Evolutionary conservation across 2,797 vertebrate genomes (phyloP).

Genomic region (Myotis myotis): DNA sequence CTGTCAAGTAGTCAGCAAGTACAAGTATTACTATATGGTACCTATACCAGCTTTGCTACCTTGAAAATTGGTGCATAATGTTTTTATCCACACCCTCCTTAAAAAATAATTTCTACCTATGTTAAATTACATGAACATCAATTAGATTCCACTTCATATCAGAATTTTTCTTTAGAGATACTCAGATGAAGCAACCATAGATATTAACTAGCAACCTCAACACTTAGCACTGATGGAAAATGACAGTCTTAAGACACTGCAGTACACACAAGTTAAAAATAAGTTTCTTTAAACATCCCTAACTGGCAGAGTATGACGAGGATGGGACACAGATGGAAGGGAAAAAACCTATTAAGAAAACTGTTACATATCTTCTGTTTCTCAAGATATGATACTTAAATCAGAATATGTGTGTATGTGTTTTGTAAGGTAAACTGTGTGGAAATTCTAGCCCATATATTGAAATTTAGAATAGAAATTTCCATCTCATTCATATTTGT

Average conservation of each 20-base stretch:
- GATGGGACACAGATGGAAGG: neutral
- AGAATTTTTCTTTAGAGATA: neutral
- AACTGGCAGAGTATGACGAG: neutral
- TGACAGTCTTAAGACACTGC: neutral
- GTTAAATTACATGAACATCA: neutral
- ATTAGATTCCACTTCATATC: neutral
- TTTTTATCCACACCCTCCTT: neutral
- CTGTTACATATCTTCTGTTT: neutral
- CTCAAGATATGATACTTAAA: neutral
- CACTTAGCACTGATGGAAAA: neutral
- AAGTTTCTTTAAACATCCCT: neutral
- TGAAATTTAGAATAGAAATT: constrained; percentile 53
- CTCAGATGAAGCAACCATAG: neutral
- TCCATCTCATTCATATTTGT: constrained; percentile 56
- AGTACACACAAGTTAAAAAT: neutral
- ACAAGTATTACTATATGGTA: neutral
- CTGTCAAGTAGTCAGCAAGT: neutral
- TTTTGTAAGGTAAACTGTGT: neutral
- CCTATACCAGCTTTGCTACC: neutral
- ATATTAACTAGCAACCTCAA: neutral
- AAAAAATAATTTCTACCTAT: neutral
- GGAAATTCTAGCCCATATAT: neutral
- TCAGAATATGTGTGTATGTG: neutral
- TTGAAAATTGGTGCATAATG: neutral
- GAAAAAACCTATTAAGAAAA: neutral